Evolutionary conservation across 1,140 invertebrate genomes (phyloP).

Genomic region (Drosophila varians): DNA sequence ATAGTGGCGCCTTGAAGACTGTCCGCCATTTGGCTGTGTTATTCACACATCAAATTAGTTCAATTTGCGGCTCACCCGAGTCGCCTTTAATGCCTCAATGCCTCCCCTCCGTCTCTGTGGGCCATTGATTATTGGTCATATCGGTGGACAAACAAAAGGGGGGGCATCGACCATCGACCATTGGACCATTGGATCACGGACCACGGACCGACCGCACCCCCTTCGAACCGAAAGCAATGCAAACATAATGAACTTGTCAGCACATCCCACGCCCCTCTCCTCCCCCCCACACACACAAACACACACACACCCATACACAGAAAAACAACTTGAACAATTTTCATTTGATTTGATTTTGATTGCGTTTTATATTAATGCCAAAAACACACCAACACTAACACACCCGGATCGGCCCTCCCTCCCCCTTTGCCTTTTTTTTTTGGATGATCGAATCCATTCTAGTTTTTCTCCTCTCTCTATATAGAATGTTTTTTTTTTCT

Average conservation of each 20-base stretch:
- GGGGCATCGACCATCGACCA: no score
- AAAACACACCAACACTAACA: slow-evolving; percentile 25
- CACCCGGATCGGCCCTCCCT: background rate
- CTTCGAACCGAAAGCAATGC: slow-evolving; percentile 56
- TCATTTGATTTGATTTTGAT: slow-evolving; percentile 82
- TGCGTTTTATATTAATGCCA: slow-evolving; percentile 74
- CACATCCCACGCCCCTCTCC: slow-evolving; percentile 13
- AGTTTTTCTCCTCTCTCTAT: background rate
- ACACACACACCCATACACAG: slow-evolving; percentile 33
- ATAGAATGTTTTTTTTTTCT: background rate
- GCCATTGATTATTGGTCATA: slow-evolving; percentile 62
- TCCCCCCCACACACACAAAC: no score
- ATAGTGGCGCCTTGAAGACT: slow-evolving; percentile 13
- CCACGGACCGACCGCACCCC: no score
- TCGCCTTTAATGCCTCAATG: slow-evolving; percentile 61
- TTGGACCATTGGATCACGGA: no score
- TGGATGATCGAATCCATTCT: background rate
- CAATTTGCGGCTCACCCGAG: slow-evolving; percentile 64
- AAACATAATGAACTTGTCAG: slow-evolving; percentile 80
- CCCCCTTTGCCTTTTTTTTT: background rate
- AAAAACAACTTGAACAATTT: slow-evolving; percentile 66
- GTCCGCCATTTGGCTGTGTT: slow-evolving; percentile 35
- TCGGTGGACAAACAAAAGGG: slow-evolving; percentile 57
- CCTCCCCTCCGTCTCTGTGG: slow-evolving; percentile 13
- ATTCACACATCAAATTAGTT: slow-evolving; percentile 79